Conservation (phyloP, 2,888 invertebrate genomes). For the Noctua fimbriata region DNA sequence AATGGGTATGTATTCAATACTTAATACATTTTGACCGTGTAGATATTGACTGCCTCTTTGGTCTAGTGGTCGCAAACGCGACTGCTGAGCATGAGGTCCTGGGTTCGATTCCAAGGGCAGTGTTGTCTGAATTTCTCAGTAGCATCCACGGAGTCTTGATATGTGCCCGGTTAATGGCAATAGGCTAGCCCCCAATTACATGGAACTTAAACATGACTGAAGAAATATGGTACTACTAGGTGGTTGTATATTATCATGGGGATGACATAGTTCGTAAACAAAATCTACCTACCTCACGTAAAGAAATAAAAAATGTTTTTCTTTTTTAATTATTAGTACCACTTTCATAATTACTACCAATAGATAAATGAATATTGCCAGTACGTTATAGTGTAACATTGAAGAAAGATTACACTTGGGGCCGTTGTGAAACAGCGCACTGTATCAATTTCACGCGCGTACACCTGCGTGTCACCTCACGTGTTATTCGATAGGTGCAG, state of each 20-base stretch:
- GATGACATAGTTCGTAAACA: not conserved
- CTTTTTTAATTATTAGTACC: not conserved
- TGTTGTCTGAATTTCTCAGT: not conserved
- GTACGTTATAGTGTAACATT: conserved; percentile 52
- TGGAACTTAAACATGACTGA: not conserved
- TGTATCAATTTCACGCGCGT: conserved; percentile 64
- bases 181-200: not conserved
- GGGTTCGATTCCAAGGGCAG: not conserved
- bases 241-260: not conserved
- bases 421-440: conserved; percentile 61
- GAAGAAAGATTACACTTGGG: conserved; percentile 63
- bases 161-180: not conserved
- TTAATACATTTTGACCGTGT: not conserved
- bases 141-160: not conserved
- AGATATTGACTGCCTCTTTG: not conserved
- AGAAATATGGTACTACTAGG: not conserved
- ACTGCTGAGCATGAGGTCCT: not conserved
- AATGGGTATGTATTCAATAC: not conserved
- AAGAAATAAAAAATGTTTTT: not conserved
- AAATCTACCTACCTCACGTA: not conserved
- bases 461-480: conserved; percentile 54
- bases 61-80: not conserved
- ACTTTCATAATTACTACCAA: conserved; percentile 23
- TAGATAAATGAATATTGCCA: conserved; percentile 33
- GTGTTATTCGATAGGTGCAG: conserved; percentile 58